Conservation (phyloP, 2,113 vertebrate species). For the Saguinus imperator region DNA sequence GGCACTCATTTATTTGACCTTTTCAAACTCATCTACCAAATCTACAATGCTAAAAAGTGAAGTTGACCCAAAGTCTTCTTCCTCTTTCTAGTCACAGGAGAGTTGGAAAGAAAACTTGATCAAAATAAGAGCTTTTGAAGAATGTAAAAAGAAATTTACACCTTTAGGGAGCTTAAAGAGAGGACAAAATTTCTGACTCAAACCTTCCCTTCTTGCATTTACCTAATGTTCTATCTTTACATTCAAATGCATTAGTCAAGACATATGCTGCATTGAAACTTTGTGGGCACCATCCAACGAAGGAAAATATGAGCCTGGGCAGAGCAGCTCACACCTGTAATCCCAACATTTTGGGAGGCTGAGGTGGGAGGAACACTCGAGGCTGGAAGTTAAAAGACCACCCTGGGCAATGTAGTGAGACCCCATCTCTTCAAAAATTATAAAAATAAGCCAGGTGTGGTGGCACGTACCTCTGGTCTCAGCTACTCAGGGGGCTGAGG, state of each 20-base stretch:
- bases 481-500: too few relatives aligned
- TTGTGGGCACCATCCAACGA: neutral
- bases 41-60: neutral
- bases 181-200: neutral
- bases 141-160: neutral
- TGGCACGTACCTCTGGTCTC: too few relatives aligned
- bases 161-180: neutral
- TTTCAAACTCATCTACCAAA: neutral
- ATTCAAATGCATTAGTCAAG: neutral
- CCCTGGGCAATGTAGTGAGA: too few relatives aligned
- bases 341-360: too few relatives aligned
- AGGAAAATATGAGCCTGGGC: neutral
- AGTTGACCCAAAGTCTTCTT: neutral
- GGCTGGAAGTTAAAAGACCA: too few relatives aligned
- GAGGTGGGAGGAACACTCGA: too few relatives aligned
- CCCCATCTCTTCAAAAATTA: too few relatives aligned
- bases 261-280: neutral
- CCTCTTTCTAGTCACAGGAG: neutral
- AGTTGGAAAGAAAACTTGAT: neutral
- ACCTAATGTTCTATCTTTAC: neutral
- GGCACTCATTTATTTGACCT: neutral
- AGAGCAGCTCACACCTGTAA: too few relatives aligned
- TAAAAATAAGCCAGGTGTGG: too few relatives aligned
- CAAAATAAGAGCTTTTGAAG: neutral
- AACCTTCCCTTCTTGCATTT: neutral